Conservation (phyloP, 2,113 vertebrate species). For the Gnathonemus longibarbis region DNA sequence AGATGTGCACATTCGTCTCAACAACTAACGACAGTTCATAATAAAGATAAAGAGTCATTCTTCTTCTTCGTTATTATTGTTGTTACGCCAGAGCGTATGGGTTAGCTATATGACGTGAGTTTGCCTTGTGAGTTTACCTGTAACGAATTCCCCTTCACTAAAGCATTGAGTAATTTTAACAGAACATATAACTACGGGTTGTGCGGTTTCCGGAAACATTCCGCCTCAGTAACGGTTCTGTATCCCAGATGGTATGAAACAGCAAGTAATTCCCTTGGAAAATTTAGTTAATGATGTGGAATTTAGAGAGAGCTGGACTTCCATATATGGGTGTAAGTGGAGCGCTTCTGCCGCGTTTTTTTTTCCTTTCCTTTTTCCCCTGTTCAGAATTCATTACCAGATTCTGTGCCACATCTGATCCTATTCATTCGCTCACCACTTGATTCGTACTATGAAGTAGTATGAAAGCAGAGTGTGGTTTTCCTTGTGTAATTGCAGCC, state of each 20-base stretch:
- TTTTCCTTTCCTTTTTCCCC: background rate
- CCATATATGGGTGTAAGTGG: background rate
- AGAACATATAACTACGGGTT: background rate
- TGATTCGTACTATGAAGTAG: background rate
- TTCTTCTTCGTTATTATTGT: background rate
- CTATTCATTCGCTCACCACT: background rate
- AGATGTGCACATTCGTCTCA: background rate
- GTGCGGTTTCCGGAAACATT: background rate
- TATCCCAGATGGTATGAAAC: background rate
- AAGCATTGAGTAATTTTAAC: background rate
- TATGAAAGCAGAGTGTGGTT: background rate
- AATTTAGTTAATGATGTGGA: background rate
- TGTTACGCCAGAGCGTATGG: background rate
- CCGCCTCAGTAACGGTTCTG: background rate
- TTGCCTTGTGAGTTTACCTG: background rate
- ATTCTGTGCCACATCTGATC: background rate
- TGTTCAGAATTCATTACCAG: background rate
- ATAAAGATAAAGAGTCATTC: background rate
- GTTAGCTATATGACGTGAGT: background rate
- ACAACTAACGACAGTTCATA: background rate
- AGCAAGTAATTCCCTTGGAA: background rate
- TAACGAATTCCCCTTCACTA: background rate
- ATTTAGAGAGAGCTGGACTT: background rate
- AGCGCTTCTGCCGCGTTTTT: background rate
- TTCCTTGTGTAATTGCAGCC: background rate